Conservation (phyloP, 2,888 invertebrate species). For the Trachelus tabidus region DNA sequence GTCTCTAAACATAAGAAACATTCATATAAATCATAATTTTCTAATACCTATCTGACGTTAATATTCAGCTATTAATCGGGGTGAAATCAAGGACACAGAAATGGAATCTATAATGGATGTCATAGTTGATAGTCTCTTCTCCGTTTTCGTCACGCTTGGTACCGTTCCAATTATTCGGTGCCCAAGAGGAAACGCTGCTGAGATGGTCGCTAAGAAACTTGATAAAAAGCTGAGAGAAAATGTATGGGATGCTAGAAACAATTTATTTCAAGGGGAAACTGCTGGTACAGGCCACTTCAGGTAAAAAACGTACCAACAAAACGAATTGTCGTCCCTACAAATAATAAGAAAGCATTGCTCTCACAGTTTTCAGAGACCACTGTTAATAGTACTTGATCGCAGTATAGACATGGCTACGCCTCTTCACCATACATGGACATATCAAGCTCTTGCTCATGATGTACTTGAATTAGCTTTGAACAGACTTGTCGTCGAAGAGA, state of each 20-base stretch:
- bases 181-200: slow-evolving; percentile 96
- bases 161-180: slow-evolving; percentile 76
- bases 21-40: slow-evolving; percentile 7
- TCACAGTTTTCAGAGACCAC: slow-evolving; percentile 91
- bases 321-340: not conserved
- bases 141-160: slow-evolving; percentile 97
- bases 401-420: slow-evolving; percentile 98
- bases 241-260: slow-evolving; percentile 95
- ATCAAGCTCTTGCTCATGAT: slow-evolving; percentile 98
- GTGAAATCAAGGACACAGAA: slow-evolving; percentile 93
- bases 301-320: slow-evolving; percentile 40
- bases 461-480: slow-evolving; percentile 92
- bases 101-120: slow-evolving; percentile 94
- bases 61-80: slow-evolving; percentile 86
- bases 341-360: slow-evolving; percentile 47
- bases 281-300: slow-evolving; percentile 76
- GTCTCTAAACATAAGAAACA: not conserved
- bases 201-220: slow-evolving; percentile 96
- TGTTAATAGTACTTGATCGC: slow-evolving; percentile 91
- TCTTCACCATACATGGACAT: slow-evolving; percentile 99
- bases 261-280: slow-evolving; percentile 90
- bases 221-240: slow-evolving; percentile 98
- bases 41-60: not conserved
- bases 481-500: slow-evolving; percentile 79
- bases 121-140: slow-evolving; percentile 96